These are phyloP conservation scores for Clusia tigrina DNA, from an alignment of 2,888 invertebrate species.

Conservation along the genomic window DNA sequence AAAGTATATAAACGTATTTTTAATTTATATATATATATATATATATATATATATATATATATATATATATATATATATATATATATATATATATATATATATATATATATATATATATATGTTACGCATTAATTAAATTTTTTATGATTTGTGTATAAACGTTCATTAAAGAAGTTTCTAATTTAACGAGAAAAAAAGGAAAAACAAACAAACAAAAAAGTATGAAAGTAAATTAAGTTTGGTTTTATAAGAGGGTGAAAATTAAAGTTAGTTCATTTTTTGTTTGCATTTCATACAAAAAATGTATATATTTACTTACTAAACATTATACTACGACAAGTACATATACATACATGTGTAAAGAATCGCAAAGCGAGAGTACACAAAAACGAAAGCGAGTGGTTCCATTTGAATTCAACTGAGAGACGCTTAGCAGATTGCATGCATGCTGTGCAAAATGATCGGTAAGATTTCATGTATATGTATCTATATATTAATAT, in stretches of 20 bases:
- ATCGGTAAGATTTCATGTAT: neutral
- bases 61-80: conserved; percentile 7
- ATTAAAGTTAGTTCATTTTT: neutral
- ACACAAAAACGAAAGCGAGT: neutral
- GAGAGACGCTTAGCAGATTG: too few relatives aligned
- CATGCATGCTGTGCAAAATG: too few relatives aligned
- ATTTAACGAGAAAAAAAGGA: neutral
- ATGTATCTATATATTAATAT: conserved; percentile 1
- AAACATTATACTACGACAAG: too few relatives aligned
- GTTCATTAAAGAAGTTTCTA: too few relatives aligned
- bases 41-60: conserved; percentile 19
- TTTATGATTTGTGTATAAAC: too few relatives aligned
- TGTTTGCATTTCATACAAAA: conserved; percentile 3
- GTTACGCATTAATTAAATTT: neutral
- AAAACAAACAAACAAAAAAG: neutral
- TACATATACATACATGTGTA: neutral
- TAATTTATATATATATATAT: conserved; percentile 30
- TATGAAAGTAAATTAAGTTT: neutral
- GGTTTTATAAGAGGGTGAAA: neutral
- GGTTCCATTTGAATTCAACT: neutral
- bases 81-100: conserved; percentile 9
- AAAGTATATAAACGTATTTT: conserved; percentile 35
- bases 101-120: conserved; percentile 17
- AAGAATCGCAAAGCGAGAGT: too few relatives aligned
- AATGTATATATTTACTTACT: neutral